Percentiles rank a stretch among this genome's conserved stretches.
phyloP scores from a whole-genome alignment of 2,113 vertebrate species.

The Calcarius ornatus region DNA sequence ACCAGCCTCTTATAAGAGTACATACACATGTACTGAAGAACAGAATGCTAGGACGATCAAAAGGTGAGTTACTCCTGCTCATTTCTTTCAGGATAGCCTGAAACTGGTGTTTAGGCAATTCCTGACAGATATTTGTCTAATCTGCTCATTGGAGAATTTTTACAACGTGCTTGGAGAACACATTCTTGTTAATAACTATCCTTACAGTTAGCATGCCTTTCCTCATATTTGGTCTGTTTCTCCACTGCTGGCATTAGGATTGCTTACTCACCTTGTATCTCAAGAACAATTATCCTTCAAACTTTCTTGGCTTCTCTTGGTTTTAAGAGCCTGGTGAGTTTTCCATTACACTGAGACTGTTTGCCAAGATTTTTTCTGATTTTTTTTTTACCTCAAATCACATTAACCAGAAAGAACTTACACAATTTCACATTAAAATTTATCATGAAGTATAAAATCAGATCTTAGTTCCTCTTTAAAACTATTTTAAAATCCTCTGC shows the following conservation, averaged over 20 bases:
- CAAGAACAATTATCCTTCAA: neutral
- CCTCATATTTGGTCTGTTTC: neutral
- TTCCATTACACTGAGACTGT: neutral
- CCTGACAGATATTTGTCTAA: neutral
- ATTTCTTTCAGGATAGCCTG: neutral
- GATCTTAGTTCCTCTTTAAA: neutral
- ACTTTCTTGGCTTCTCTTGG: neutral
- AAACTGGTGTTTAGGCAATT: neutral
- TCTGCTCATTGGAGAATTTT: neutral
- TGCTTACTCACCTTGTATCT: neutral
- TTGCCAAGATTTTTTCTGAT: neutral
- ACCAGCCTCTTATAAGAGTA: neutral
- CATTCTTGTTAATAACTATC: neutral
- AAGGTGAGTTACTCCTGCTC: neutral
- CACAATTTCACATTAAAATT: neutral
- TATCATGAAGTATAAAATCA: neutral
- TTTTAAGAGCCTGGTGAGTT: neutral
- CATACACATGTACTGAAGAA: neutral
- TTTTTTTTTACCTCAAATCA: neutral
- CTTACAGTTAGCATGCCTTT: neutral
- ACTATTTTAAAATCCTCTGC: neutral
- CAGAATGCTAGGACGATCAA: neutral
- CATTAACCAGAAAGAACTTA: neutral
- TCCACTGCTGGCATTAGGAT: neutral
- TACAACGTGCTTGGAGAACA: neutral